These are phyloP conservation scores for Hippocampus zosterae DNA, from an alignment of 2,113 vertebrate species.

Conservation along the genomic window DNA sequence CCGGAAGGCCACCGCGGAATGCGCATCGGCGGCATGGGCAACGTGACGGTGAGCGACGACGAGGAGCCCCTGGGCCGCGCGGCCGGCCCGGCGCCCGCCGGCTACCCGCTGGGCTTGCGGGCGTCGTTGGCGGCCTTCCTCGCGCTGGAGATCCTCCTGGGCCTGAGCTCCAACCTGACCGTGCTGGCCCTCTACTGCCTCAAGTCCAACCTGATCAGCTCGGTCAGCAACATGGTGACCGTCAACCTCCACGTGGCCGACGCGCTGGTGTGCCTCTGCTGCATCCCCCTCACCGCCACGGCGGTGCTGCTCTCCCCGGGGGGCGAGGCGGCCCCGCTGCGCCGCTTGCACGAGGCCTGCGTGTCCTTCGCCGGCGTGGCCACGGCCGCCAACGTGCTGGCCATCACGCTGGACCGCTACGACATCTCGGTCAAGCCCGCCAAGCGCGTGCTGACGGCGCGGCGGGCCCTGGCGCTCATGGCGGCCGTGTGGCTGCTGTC, in stretches of 20 bases:
- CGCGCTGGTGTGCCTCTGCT: constrained; percentile 93
- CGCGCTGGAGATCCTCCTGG: constrained; percentile 94
- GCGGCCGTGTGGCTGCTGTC: constrained; percentile 92
- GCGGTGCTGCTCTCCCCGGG: constrained; percentile 90
- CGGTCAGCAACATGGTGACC: constrained; percentile 98
- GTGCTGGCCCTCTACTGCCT: constrained; percentile 98
- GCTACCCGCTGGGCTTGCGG: constrained; percentile 92
- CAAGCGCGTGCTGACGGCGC: constrained; percentile 95
- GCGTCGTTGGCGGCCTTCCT: constrained; percentile 94
- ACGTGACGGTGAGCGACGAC: constrained; percentile 93
- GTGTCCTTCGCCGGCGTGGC: constrained; percentile 96
- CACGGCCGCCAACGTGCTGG: constrained; percentile 94
- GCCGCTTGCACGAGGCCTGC: constrained; percentile 98
- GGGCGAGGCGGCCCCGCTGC: constrained; percentile 88
- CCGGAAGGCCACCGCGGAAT: constrained; percentile 79
- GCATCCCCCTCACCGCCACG: constrained; percentile 94
- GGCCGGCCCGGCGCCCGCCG: constrained; percentile 77
- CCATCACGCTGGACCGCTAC: constrained; percentile 94
- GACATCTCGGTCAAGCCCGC: constrained; percentile 98
- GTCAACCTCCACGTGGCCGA: constrained; percentile 98
- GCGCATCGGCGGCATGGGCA: constrained; percentile 95
- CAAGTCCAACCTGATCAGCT: constrained; percentile 99
- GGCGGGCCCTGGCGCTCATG: constrained; percentile 87
- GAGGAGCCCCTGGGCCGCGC: constrained; percentile 80
- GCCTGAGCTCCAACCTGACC: constrained; percentile 96